phyloP scores from a whole-genome alignment of 2,797 vertebrate genomes.

The Cygnus olor region DNA sequence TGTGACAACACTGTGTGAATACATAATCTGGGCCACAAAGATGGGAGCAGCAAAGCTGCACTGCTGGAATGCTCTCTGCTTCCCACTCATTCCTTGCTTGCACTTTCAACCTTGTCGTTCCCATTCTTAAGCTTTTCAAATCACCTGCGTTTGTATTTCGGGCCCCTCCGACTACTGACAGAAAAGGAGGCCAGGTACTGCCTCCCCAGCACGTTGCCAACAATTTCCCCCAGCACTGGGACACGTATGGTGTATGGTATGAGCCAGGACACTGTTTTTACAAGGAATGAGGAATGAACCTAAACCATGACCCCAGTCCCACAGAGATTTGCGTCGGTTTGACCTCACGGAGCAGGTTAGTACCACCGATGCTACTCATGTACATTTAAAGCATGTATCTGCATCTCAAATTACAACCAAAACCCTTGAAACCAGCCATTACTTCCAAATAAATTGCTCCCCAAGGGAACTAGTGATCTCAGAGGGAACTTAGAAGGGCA shows the following conservation, averaged over 20 bases:
- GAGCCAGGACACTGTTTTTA: not conserved
- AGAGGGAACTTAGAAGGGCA: not conserved
- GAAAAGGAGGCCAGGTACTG: not conserved
- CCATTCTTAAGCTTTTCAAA: not conserved
- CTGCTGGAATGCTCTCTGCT: not conserved
- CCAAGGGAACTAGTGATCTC: not conserved
- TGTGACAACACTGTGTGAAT: not conserved
- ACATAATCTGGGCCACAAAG: not conserved
- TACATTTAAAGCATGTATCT: not conserved
- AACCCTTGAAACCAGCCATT: not conserved
- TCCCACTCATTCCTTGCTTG: not conserved
- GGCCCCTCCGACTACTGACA: fast-evolving
- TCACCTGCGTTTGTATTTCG: fast-evolving
- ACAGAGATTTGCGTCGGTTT: fast-evolving
- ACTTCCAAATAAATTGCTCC: not conserved
- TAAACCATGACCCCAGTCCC: not conserved
- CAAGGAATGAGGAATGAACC: not conserved
- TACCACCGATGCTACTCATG: not conserved
- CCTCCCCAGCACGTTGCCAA: not conserved
- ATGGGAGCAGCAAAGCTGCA: not conserved
- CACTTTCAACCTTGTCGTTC: not conserved
- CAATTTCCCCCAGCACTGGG: not conserved
- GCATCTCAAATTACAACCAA: not conserved
- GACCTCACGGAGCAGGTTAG: not conserved
- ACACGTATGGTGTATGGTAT: fast-evolving